phyloP scores from a whole-genome alignment of 2,113 vertebrate species.

The Lophius piscatorius region DNA sequence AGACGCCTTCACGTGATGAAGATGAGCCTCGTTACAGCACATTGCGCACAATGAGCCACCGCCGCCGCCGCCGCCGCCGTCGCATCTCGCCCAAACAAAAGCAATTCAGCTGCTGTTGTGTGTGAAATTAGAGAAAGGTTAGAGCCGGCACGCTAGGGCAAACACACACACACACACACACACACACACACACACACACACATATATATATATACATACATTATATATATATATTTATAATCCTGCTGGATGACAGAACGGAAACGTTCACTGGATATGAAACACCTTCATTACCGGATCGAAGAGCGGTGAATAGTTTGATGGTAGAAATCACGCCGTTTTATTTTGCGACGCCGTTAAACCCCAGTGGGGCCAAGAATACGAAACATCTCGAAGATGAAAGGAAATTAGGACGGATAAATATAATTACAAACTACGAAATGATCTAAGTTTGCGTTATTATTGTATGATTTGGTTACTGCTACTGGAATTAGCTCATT shows the following conservation, averaged over 20 bases:
- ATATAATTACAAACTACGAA: too few species aligned
- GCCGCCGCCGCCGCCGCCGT: constrained; percentile 31
- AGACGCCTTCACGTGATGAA: constrained; percentile 47
- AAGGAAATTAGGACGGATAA: too few species aligned
- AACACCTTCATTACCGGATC: constrained; percentile 28
- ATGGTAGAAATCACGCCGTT: too few species aligned
- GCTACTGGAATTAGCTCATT: too few species aligned
- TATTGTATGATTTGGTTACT: too few species aligned
- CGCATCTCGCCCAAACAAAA: constrained; percentile 15
- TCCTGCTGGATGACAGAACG: constrained; percentile 17
- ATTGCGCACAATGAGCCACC: constrained; percentile 46
- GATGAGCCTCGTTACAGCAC: constrained; percentile 36
- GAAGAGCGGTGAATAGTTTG: too few species aligned
- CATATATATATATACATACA: constrained; percentile 5
- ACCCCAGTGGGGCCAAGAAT: not conserved
- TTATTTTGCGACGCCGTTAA: not conserved
- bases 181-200: constrained; percentile 3
- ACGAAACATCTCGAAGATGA: too few species aligned
- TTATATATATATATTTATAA: constrained; percentile 21
- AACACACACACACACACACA: not conserved
- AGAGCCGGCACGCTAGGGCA: not conserved
- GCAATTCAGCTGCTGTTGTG: constrained; percentile 25
- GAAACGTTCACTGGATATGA: constrained; percentile 34
- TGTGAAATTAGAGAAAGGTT: constrained; percentile 22
- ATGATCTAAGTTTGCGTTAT: too few species aligned